Evolutionary conservation across 2,888 invertebrate species (phyloP).

Genomic region (Drosophila falleni): DNA sequence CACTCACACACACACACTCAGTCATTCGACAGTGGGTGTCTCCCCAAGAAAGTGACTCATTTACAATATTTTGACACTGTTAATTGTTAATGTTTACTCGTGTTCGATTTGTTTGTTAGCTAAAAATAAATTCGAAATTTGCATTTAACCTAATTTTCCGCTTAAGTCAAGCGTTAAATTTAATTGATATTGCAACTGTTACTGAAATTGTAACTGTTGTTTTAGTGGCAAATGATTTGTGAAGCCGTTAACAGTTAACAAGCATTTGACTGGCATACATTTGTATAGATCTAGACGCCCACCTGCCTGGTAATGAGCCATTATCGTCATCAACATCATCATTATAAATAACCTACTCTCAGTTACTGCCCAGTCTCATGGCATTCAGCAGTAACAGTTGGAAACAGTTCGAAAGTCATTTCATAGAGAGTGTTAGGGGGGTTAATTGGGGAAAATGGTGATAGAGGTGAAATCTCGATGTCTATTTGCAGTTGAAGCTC

Average conservation of each 20-base stretch:
- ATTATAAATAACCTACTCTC: slow-evolving; percentile 16
- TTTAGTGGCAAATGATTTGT: slow-evolving; percentile 41
- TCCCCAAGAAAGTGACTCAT: slow-evolving; percentile 43
- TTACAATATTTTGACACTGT: slow-evolving; percentile 25
- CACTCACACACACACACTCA: slow-evolving; percentile 12
- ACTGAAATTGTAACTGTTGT: slow-evolving; percentile 28
- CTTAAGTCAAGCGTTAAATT: slow-evolving; percentile 30
- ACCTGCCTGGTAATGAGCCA: slow-evolving; percentile 50
- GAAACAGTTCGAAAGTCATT: slow-evolving; percentile 32
- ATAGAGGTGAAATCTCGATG: slow-evolving; percentile 16
- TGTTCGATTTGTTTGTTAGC: slow-evolving; percentile 20
- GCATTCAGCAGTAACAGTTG: slow-evolving; percentile 38
- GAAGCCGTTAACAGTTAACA: slow-evolving; percentile 42
- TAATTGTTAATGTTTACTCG: slow-evolving; percentile 6
- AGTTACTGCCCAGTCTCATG: slow-evolving; percentile 46
- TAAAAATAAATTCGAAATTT: slow-evolving; percentile 30
- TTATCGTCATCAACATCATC: slow-evolving; percentile 40
- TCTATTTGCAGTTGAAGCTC: slow-evolving; percentile 37
- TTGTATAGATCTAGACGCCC: slow-evolving; percentile 26
- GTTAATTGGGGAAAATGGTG: background rate
- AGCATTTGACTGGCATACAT: slow-evolving; percentile 19
- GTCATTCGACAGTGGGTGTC: slow-evolving; percentile 33
- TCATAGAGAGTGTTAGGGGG: background rate
- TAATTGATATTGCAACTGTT: slow-evolving; percentile 15
- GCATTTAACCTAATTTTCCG: slow-evolving; percentile 41